Evolutionary conservation across 2,113 vertebrate species (phyloP).

Genomic region (Protomyctophum bolini): DNA sequence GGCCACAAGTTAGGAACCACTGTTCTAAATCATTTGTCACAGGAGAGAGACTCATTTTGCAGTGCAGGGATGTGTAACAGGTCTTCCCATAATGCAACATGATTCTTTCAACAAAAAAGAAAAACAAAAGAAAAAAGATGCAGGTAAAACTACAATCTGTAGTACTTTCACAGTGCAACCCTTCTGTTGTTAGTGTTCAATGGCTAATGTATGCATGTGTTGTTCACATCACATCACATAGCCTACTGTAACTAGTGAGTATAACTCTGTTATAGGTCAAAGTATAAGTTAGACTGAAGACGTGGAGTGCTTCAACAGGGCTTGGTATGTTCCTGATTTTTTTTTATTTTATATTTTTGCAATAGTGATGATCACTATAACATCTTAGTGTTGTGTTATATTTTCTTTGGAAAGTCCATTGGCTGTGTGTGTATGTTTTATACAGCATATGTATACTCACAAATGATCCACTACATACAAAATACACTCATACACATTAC

Average conservation of each 20-base stretch:
- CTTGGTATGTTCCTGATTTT: conserved; percentile 48
- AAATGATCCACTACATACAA: conserved; percentile 57
- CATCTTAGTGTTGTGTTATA: conserved; percentile 44
- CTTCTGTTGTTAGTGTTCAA: conserved; percentile 51
- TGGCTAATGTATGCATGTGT: too few relatives aligned
- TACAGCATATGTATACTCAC: conserved; percentile 58
- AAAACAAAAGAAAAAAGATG: conserved; percentile 41
- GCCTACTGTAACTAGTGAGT: too few relatives aligned
- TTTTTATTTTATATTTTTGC: conserved; percentile 32
- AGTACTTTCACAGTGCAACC: background rate
- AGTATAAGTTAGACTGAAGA: conserved; percentile 21
- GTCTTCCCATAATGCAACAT: conserved; percentile 53
- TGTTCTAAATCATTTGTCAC: conserved; percentile 13
- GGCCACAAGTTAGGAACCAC: too few relatives aligned
- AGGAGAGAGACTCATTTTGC: conserved; percentile 38
- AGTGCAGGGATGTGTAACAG: conserved; percentile 39
- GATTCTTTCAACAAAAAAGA: conserved; percentile 26
- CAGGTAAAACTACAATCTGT: conserved; percentile 33
- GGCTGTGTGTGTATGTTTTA: conserved; percentile 55
- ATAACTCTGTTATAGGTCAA: too few relatives aligned
- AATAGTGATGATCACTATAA: conserved; percentile 41
- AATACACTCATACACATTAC: conserved; percentile 65
- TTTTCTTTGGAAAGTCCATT: conserved; percentile 76
- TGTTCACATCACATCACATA: too few relatives aligned
- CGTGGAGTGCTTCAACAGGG: conserved; percentile 59